phyloP scores from a whole-genome alignment of 2,113 vertebrate genomes.

The Carassius gibelio region DNA sequence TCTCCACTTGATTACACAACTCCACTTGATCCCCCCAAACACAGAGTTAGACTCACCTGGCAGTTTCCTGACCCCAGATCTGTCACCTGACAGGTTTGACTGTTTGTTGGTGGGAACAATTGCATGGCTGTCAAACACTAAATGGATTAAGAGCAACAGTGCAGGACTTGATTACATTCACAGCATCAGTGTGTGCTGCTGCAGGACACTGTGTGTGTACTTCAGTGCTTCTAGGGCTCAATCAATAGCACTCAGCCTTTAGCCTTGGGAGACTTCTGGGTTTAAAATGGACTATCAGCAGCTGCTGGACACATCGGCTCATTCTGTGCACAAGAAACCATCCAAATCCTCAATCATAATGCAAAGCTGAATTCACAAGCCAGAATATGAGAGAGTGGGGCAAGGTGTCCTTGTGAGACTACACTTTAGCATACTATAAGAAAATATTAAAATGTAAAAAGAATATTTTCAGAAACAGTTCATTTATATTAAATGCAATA shows the following conservation, averaged over 20 bases:
- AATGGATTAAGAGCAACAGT: conserved; percentile 66
- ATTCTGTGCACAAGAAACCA: neutral
- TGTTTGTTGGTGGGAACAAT: conserved; percentile 4
- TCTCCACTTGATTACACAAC: conserved; percentile 1
- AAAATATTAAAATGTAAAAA: no score
- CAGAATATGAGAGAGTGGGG: neutral
- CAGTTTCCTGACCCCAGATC: conserved; percentile 14
- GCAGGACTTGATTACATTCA: conserved; percentile 68
- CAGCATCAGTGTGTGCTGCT: conserved; percentile 52
- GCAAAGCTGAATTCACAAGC: neutral
- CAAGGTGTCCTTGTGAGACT: neutral
- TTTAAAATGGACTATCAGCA: neutral
- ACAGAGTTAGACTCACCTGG: neutral
- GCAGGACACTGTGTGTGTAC: conserved; percentile 21
- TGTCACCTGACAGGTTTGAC: neutral
- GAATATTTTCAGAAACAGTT: no score
- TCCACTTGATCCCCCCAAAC: neutral
- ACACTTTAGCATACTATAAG: neutral
- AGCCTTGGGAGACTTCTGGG: neutral
- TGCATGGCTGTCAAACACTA: conserved; percentile 28
- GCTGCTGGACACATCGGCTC: neutral
- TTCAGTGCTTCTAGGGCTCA: neutral
- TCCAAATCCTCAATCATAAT: neutral
- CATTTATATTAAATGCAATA: no score
- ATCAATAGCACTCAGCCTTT: neutral